phyloP scores from a whole-genome alignment of 2,797 vertebrate species.

The Atherinosoma microstoma region DNA sequence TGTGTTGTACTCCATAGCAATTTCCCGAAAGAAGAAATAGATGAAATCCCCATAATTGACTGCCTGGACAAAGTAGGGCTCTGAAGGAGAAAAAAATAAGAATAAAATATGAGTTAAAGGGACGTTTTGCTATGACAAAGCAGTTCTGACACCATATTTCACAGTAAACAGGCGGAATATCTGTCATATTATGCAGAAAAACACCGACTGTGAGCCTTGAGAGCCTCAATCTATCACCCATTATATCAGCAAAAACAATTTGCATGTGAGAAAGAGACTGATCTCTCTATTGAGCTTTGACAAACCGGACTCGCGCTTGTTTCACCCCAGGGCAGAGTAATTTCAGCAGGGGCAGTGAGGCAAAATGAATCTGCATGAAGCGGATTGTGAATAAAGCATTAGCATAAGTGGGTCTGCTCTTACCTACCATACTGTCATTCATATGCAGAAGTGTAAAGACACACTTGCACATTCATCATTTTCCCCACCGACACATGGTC shows the following conservation, averaged over 20 bases:
- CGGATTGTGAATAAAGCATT: conserved; percentile 54
- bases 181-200: conserved; percentile 68
- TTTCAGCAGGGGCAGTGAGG: conserved; percentile 61
- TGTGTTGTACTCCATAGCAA: conserved; percentile 98
- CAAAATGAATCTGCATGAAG: conserved; percentile 61
- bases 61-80: conserved; percentile 97
- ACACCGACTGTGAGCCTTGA: conserved; percentile 48
- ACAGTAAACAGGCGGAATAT: conserved; percentile 64
- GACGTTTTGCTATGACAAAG: conserved; percentile 56
- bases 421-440: conserved; percentile 24
- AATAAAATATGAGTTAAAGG: conserved; percentile 41
- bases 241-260: conserved; percentile 66
- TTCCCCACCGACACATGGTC: conserved; percentile 22
- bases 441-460: conserved; percentile 16
- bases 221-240: conserved; percentile 70
- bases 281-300: conserved; percentile 71
- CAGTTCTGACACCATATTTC: conserved; percentile 66
- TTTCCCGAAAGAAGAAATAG: conserved; percentile 99
- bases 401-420: conserved; percentile 56
- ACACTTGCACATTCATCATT: conserved; percentile 31
- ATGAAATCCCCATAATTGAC: conserved; percentile 96
- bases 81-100: conserved; percentile 73
- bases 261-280: conserved; percentile 58
- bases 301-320: conserved; percentile 66
- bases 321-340: conserved; percentile 60